phyloP scores from a whole-genome alignment of 2,113 vertebrate genomes.

The Cryptomyrus ogoouensis region DNA sequence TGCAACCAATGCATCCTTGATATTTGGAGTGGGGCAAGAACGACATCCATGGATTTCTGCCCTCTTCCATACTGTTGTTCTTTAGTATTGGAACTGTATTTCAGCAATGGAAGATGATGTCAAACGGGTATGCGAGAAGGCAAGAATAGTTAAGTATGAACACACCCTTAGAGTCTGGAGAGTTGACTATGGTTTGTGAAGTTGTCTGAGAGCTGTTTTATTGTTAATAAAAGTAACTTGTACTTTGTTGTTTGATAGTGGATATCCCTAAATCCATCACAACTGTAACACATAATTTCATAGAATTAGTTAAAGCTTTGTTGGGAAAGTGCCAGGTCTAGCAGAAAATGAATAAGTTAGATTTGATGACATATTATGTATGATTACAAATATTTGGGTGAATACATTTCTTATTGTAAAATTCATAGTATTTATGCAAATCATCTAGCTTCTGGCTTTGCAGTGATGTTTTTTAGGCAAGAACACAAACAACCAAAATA shows the following conservation, averaged over 20 bases:
- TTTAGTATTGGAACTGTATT: background rate
- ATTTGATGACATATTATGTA: background rate
- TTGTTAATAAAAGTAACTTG: background rate
- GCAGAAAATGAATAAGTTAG: background rate
- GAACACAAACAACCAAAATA: background rate
- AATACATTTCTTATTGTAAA: background rate
- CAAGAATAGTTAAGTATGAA: background rate
- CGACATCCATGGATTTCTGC: background rate
- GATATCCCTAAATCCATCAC: background rate
- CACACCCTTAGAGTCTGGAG: background rate
- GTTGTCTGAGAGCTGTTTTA: background rate
- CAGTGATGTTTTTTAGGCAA: background rate
- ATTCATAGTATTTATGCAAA: background rate
- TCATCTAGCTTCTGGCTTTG: background rate
- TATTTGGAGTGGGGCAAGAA: background rate
- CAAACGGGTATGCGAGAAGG: background rate
- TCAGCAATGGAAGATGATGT: background rate
- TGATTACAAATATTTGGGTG: background rate
- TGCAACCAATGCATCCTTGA: background rate
- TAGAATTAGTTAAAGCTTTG: background rate
- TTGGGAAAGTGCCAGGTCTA: background rate
- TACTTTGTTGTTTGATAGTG: background rate
- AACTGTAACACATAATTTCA: background rate
- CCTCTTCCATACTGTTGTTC: background rate
- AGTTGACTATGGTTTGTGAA: background rate